A percentile compares a stretch with the other conserved stretches of the same genome.
Conservation (phyloP, 2,888 invertebrate species). For the Lasioglossum pauxillum region DNA sequence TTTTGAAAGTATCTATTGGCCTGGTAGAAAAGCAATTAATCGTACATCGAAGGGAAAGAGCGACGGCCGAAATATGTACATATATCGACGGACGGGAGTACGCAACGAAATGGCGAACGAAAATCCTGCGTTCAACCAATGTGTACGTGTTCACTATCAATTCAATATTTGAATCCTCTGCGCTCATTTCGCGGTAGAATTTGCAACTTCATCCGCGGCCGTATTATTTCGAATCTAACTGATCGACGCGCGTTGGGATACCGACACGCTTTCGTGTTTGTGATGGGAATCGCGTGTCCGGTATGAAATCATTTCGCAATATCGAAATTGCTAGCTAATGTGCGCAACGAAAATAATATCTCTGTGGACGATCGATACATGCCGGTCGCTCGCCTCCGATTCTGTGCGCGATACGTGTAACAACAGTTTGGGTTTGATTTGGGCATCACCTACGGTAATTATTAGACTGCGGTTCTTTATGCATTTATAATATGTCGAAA, state of each 20-base stretch:
- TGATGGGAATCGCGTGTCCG: conserved; percentile 14
- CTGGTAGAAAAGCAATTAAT: conserved; percentile 1
- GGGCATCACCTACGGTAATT: too few relatives aligned
- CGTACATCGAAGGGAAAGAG: background rate
- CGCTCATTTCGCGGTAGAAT: background rate
- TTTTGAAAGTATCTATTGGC: background rate
- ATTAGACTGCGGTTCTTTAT: too few relatives aligned
- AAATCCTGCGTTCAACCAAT: background rate
- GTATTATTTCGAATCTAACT: background rate
- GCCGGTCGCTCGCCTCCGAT: background rate
- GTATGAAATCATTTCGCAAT: conserved; percentile 22
- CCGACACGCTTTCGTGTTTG: conserved; percentile 14
- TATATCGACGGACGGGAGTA: background rate
- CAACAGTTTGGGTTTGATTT: too few relatives aligned
- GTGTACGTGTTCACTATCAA: background rate
- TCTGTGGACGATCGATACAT: background rate
- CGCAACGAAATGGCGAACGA: background rate
- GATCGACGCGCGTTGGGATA: background rate
- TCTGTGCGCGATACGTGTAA: background rate
- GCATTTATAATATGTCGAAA: too few relatives aligned
- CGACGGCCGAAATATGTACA: background rate
- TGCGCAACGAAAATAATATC: conserved; percentile 25
- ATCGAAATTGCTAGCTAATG: conserved; percentile 22
- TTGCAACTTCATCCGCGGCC: background rate
- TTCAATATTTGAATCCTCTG: background rate